Evolutionary conservation across 2,888 invertebrate species (phyloP), one percentile per base, ranked within the genome.

Genomic region (Ectemnius cavifrons): DNA sequence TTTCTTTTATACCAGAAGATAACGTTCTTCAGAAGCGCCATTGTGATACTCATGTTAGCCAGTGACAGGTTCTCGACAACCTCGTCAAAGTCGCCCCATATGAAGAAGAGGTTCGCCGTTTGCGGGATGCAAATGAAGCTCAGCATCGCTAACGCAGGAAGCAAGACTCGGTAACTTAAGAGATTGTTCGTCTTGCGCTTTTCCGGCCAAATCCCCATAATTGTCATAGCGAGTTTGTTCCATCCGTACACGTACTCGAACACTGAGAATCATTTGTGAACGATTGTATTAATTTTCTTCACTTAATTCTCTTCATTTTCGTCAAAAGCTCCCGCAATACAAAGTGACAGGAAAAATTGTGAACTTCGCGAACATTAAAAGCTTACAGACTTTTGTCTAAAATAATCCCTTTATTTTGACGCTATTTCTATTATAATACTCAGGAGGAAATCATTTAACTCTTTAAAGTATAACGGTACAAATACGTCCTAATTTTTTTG

Each of bases 141-240:
- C 1, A 77, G 5, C 65, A 80, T 82, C 47, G 8, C 27, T 0
- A 73, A 6, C 8, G 67, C 3, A 0, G 81, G 67, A 14, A 61
- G 2, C 4, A 80, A 1, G 2, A 59, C 27, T 18, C 23, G 46
- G 4, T 83, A 81, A 16, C 45, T 81, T 6, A 75, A 79, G n/a
- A 45, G 59, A 18, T 14, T 63, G 14, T 56, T 18, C 59, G 74
- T 45, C 23, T 18, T 52, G 11, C 63, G 71, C 6, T 77, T 67
- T 14, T 75, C 75, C 1, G 87, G 86, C 87, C 87, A 87, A 14
- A 81, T 76, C 1, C 87, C 87, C 27, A 85, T 71, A 8, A 82
- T 60, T 0, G 28, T 72, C 77, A 86, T 78, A 14, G 75, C 81
- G 8, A 81, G 76, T 46, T 81, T 77, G 23, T 86, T 86, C 80